Conservation (phyloP, 2,888 invertebrate species). For the Eledone cirrhosa region DNA sequence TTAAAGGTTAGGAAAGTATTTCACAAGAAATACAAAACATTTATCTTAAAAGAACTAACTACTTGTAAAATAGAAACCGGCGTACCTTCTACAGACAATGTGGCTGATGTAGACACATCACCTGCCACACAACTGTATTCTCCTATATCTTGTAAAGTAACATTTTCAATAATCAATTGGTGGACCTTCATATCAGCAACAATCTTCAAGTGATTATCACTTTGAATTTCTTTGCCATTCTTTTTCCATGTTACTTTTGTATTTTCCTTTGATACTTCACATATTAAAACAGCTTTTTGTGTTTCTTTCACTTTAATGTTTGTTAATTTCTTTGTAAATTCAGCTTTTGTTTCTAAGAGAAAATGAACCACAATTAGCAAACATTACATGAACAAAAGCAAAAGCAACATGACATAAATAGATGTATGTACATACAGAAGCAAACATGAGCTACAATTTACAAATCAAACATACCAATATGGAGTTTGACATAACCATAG, state of each 20-base stretch:
- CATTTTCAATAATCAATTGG: constrained; percentile 51
- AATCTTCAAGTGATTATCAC: constrained; percentile 65
- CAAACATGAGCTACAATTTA: too few species aligned
- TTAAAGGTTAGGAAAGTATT: too few species aligned
- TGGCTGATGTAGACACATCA: constrained; percentile 54
- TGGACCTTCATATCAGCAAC: constrained; percentile 76
- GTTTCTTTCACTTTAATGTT: neutral
- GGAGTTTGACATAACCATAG: too few species aligned
- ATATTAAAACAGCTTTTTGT: neutral
- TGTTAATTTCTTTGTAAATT: neutral
- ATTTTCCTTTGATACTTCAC: constrained; percentile 3
- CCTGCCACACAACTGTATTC: constrained; percentile 53
- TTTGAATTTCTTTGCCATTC: constrained; percentile 43
- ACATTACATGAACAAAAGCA: too few species aligned
- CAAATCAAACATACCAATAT: too few species aligned
- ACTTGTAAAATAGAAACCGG: neutral
- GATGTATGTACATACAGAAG: too few species aligned
- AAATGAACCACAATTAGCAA: too few species aligned
- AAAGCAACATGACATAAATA: too few species aligned
- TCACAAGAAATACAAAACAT: too few species aligned
- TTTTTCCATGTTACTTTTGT: constrained; percentile 58
- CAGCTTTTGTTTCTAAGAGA: neutral
- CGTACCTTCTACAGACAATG: constrained; percentile 59
- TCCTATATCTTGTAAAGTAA: constrained; percentile 56
- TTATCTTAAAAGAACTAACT: too few species aligned